phyloP scores from a whole-genome alignment of 2,888 invertebrate genomes.

The Phalera bucephala region DNA sequence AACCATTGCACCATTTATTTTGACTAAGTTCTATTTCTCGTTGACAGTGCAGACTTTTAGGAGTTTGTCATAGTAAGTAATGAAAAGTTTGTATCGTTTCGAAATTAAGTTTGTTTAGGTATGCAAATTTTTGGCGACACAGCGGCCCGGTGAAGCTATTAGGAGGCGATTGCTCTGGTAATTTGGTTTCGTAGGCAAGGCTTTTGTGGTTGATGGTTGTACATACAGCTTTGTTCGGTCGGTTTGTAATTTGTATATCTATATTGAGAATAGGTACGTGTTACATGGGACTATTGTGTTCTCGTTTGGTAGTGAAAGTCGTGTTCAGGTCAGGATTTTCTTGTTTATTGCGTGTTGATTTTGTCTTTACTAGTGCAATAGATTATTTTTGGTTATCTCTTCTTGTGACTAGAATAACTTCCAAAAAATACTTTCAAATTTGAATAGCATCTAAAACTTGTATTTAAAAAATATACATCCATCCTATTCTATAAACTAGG shows the following conservation, averaged over 20 bases:
- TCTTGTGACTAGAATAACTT: too few species aligned
- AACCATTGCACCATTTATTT: constrained; percentile 35
- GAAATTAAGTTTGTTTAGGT: constrained; percentile 40
- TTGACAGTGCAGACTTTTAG: constrained; percentile 14
- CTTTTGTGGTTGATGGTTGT: constrained; percentile 59
- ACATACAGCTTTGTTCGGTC: constrained; percentile 53
- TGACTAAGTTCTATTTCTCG: constrained; percentile 46
- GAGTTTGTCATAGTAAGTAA: constrained; percentile 48
- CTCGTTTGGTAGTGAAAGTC: constrained; percentile 52
- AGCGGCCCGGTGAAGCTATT: constrained; percentile 68
- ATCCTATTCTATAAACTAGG: too few species aligned
- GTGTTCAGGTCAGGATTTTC: constrained; percentile 25
- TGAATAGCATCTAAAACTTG: too few species aligned
- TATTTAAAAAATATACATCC: too few species aligned
- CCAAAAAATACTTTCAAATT: too few species aligned
- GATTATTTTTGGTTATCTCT: too few species aligned
- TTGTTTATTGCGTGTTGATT: constrained; percentile 16
- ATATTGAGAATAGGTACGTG: constrained; percentile 47
- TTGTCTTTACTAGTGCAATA: too few species aligned
- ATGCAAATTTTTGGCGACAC: constrained; percentile 79
- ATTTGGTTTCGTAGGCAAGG: constrained; percentile 78
- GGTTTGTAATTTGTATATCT: constrained; percentile 63
- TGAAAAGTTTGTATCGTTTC: constrained; percentile 41
- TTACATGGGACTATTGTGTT: constrained; percentile 41
- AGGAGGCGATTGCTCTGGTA: constrained; percentile 74